Evolutionary conservation across 2,113 vertebrate genomes (phyloP).

Genomic region (Rattus norvegicus): DNA sequence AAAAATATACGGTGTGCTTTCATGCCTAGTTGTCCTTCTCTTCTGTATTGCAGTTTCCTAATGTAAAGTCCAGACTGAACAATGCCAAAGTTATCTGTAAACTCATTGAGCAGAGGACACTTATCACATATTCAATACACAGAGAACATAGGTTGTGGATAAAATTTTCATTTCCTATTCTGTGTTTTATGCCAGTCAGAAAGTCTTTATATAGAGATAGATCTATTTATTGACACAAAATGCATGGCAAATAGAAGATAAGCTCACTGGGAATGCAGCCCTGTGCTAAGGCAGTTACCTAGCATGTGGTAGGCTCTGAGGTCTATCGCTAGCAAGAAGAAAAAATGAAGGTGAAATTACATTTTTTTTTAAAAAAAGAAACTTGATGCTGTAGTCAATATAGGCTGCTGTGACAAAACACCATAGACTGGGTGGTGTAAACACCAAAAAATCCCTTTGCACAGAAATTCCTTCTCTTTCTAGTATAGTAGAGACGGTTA

Average conservation of each 20-base stretch:
- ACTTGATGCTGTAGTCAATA: not conserved
- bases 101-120: not conserved
- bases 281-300: not conserved
- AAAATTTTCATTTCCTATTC: not conserved
- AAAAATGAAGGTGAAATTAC: not conserved
- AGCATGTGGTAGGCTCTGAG: not conserved
- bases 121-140: not conserved
- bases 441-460: constrained; percentile 11
- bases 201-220: not conserved
- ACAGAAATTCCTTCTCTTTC: not conserved
- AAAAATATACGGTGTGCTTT: not conserved
- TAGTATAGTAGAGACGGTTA: not conserved
- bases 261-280: not conserved
- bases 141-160: constrained; percentile 8
- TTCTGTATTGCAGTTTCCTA: not conserved
- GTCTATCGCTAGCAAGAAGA: not conserved
- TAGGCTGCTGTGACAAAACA: not conserved
- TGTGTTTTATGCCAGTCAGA: constrained; percentile 23
- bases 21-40: not conserved
- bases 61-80: not conserved
- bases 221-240: constrained; percentile 1
- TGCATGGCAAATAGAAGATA: not conserved
- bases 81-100: constrained; percentile 27
- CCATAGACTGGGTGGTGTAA: not conserved
- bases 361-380: not conserved